Conservation (phyloP, 2,113 vertebrate genomes). For the Hepsetus odoe region DNA sequence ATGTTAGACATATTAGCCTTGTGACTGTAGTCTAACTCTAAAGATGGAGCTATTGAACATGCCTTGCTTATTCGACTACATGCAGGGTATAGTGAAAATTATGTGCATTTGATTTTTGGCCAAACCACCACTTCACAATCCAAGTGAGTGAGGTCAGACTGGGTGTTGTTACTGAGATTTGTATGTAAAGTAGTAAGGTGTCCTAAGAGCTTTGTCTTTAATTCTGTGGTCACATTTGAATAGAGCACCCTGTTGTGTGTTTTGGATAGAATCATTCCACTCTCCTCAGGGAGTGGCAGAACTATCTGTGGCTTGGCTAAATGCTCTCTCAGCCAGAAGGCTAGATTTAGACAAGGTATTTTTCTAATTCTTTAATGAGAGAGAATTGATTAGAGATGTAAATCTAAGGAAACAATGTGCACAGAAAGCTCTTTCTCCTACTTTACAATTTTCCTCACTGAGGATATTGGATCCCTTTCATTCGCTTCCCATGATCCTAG, state of each 20-base stretch:
- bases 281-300: constrained; percentile 10
- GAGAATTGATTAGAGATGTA: neutral
- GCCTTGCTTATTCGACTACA: too few species aligned
- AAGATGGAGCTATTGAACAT: too few species aligned
- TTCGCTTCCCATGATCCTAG: neutral
- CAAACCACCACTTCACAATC: neutral
- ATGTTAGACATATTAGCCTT: too few species aligned
- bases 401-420: too few species aligned
- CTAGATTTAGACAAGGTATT: neutral
- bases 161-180: neutral
- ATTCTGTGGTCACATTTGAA: constrained; percentile 3
- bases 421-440: too few species aligned
- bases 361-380: neutral
- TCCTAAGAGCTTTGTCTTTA: constrained; percentile 11
- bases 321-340: neutral
- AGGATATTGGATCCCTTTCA: neutral
- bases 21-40: too few species aligned
- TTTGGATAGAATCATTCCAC: neutral
- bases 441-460: neutral
- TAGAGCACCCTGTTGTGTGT: constrained; percentile 3
- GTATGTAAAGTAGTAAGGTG: neutral
- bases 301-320: neutral
- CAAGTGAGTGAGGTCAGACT: neutral
- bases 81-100: too few species aligned
- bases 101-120: neutral